Evolutionary conservation across 2,113 vertebrate genomes (phyloP).

Genomic region (Bambusicola thoracicus): DNA sequence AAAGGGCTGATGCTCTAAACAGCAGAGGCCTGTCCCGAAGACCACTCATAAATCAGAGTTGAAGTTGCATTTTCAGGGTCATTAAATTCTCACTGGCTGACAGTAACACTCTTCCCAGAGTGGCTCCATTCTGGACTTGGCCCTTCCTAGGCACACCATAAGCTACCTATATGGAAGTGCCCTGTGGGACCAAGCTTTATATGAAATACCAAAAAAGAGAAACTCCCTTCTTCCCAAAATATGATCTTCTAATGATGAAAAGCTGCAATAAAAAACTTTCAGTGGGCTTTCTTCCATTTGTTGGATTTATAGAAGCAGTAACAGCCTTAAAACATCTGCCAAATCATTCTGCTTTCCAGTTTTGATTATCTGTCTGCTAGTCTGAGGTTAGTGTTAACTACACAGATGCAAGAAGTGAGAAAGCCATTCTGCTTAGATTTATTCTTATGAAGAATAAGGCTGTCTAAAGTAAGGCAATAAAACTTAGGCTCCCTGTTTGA

Average conservation of each 20-base stretch:
- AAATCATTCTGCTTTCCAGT: constrained; percentile 55
- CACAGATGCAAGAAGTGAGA: constrained; percentile 61
- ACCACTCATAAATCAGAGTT: constrained; percentile 4
- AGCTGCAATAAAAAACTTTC: neutral
- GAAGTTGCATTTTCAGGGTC: neutral
- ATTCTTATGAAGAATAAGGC: constrained; percentile 52
- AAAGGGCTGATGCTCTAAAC: neutral
- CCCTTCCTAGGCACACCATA: neutral
- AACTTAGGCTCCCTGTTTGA: constrained; percentile 62
- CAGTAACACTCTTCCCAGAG: neutral
- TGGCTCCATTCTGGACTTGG: neutral
- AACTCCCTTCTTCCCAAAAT: neutral
- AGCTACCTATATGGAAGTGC: neutral
- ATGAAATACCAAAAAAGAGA: neutral
- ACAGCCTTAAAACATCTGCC: constrained; percentile 58
- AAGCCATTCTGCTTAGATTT: constrained; percentile 64
- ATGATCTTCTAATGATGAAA: neutral
- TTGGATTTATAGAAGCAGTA: constrained; percentile 54
- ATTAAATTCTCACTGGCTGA: neutral
- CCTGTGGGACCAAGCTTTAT: neutral
- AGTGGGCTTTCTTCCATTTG: constrained; percentile 4
- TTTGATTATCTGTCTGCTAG: constrained; percentile 67
- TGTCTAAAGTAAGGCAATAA: constrained; percentile 70
- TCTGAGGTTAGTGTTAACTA: constrained; percentile 60
- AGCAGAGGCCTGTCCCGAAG: neutral